Evolutionary conservation across 1,140 invertebrate species (phyloP), one percentile per base, ranked within the genome.

Genomic region (Heliconius nattereri): DNA sequence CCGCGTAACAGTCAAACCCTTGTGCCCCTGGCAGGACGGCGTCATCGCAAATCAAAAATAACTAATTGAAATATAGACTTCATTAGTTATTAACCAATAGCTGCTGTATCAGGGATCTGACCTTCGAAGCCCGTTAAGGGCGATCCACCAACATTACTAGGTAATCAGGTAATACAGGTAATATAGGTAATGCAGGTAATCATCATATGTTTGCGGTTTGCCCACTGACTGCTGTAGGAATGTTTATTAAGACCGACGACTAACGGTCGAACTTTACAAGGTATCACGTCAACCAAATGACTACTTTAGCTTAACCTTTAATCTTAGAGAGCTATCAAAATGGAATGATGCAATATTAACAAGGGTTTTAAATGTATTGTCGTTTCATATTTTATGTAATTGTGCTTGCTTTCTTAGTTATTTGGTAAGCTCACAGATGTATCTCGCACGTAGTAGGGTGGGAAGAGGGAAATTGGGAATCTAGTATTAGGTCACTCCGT

Each of bases 91-190:
- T 26, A 23, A 20, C n/a, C 71, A 72, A 40, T 37, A 9, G 29
- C 35, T 72, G 35, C 71, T 20, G 35, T 20, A 72, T 40, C 23
- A 66, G 60, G 60, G 52, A 72, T 37, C 70, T 71, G 76, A 77
- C 76, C 70, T 70, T 52, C 26, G 13, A n/a, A 71, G 32, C 45
- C 76, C 40, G 76, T 77, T 45, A 40, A 76, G 57, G 75, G 75
- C 57, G 35, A 71, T 45, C 66, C 66, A 52, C 20, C 19, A 37
- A 20, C 23, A 66, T 11, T 66, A 66, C 71, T 72, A 72, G 71
- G 76, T 54, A 77, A 77, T 71, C 76, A 77, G 66, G 70, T 77
- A 77, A 77, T 77, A n/a, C 70, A 77, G 26, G 66, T 77, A 77
- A 77, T 77, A n/a, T 45, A 77, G 26, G 66, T 72, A 77, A 77